phyloP scores from a whole-genome alignment of 2,888 invertebrate species.

The Xestoiulus laeticollis region DNA sequence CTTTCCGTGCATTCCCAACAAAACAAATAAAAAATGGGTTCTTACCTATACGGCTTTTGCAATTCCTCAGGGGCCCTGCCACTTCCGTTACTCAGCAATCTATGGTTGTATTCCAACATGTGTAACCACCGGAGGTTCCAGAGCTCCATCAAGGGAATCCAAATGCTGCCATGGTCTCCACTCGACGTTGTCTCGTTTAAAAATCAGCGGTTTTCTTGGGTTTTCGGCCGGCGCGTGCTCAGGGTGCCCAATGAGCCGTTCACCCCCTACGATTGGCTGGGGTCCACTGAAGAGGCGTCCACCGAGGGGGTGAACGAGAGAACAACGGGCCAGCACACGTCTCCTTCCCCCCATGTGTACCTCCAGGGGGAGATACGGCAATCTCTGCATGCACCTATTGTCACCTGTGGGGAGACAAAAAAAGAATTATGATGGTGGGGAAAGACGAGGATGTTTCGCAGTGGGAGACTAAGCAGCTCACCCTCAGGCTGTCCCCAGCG shows the following conservation, averaged over 20 bases:
- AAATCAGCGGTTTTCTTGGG: background rate
- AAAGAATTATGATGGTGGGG: background rate
- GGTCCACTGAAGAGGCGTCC: background rate
- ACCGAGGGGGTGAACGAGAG: background rate
- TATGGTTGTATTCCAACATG: background rate
- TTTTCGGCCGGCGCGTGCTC: background rate
- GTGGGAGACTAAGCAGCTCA: background rate
- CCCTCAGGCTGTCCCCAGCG: background rate
- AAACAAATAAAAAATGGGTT: too few species aligned
- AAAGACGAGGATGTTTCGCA: background rate
- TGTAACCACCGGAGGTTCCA: background rate
- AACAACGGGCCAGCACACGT: background rate
- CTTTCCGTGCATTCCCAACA: background rate
- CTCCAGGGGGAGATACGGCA: background rate
- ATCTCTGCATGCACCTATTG: background rate
- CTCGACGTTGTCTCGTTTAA: background rate
- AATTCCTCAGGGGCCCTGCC: too few species aligned
- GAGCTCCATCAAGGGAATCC: background rate
- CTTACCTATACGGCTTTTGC: too few species aligned
- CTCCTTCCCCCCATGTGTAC: background rate
- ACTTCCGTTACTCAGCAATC: background rate
- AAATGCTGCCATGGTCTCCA: background rate
- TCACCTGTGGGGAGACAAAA: background rate
- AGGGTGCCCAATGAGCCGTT: constrained; percentile 5
- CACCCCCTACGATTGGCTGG: background rate